Conservation (phyloP, 2,888 invertebrate species). For the Strigamia crassipes region DNA sequence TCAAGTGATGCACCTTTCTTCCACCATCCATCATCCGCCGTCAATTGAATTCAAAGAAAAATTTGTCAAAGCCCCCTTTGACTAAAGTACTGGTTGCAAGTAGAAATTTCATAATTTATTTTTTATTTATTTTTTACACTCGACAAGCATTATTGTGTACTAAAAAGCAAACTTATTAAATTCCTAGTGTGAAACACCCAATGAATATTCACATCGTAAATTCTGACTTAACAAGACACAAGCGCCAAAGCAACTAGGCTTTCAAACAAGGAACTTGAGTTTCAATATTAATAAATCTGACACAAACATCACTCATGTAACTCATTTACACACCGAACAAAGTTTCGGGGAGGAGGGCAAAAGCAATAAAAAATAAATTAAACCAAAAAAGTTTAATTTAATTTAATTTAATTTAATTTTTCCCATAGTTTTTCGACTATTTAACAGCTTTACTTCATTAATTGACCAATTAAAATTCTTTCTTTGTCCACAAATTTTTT, state of each 20-base stretch:
- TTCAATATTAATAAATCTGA: conserved; percentile 13
- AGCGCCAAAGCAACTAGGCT: conserved; percentile 11
- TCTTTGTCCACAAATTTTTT: no score
- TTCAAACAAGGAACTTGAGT: conserved; percentile 6
- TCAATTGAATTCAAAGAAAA: conserved; percentile 11
- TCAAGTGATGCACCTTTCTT: not conserved
- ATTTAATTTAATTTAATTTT: not conserved
- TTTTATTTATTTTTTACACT: not conserved
- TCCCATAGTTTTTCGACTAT: not conserved
- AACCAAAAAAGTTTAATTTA: no score
- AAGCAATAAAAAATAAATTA: not conserved
- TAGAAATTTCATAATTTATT: not conserved
- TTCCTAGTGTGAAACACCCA: conserved; percentile 19
- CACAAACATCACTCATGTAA: conserved; percentile 3
- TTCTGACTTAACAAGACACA: conserved; percentile 2
- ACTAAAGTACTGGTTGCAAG: conserved; percentile 6
- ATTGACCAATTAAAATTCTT: not conserved
- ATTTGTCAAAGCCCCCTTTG: not conserved
- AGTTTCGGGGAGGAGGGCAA: not conserved
- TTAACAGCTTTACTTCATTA: conserved; percentile 10
- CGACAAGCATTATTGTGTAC: not conserved
- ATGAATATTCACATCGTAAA: conserved; percentile 16
- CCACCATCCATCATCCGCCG: not conserved
- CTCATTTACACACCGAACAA: conserved; percentile 16
- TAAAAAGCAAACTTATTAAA: conserved; percentile 5